phyloP scores from a whole-genome alignment of 2,797 vertebrate species.

The Myripristis murdjan region DNA sequence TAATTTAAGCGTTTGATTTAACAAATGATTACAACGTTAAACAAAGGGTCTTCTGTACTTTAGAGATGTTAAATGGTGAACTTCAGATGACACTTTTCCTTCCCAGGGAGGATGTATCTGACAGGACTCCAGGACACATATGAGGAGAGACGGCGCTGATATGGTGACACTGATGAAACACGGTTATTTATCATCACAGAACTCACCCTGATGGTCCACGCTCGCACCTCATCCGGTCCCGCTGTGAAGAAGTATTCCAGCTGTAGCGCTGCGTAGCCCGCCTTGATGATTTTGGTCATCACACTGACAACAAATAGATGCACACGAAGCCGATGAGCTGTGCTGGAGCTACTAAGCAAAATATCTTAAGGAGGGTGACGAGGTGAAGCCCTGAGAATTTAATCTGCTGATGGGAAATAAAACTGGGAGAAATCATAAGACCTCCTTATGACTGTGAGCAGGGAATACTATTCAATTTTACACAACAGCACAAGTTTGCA shows the following conservation, averaged over 20 bases:
- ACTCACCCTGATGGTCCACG: conserved; percentile 94
- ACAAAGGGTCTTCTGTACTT: background rate
- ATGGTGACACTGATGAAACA: background rate
- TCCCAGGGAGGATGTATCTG: background rate
- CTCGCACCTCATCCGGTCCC: conserved; percentile 98
- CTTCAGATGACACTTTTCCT: background rate
- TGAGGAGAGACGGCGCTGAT: background rate
- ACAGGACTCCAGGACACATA: no score
- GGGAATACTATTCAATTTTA: background rate
- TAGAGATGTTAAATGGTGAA: background rate
- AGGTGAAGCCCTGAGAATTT: background rate
- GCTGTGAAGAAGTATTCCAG: conserved; percentile 99
- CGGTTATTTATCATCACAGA: background rate
- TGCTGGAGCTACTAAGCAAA: no score
- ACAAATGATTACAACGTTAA: background rate
- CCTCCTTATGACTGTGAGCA: background rate
- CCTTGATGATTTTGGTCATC: conserved; percentile 99
- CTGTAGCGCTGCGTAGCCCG: conserved; percentile 95
- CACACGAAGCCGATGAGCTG: background rate
- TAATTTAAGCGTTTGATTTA: background rate
- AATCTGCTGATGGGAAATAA: background rate
- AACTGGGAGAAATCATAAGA: background rate
- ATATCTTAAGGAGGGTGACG: no score
- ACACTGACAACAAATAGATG: conserved; percentile 81
- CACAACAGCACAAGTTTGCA: background rate